Evolutionary conservation across 2,797 vertebrate genomes (phyloP), one percentile per base, ranked within the genome.

Genomic region (Fistularia commersonii): DNA sequence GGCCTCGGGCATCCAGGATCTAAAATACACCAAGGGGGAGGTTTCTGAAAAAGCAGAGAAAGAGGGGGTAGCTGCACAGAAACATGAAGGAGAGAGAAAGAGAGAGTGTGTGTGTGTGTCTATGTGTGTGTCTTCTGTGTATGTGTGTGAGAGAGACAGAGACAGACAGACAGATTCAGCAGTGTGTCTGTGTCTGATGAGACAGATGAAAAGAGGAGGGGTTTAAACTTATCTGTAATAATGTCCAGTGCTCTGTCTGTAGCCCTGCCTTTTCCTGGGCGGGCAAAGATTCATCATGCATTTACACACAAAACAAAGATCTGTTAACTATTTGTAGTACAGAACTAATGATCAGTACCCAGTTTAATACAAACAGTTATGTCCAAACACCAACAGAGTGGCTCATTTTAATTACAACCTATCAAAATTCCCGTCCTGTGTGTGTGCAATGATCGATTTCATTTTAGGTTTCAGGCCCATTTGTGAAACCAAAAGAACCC

Each of bases 191-290:
- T 55, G 61, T 71, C 72, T 76, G 72, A 79, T 84, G 74, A 81
- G 84, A 85, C 80, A 76, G 63, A 60, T 61, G 61, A 66, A 74
- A 74, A 64, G 54, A 76, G 89, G 89, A 87, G 81, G 87, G 90
- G 92, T 93, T 92, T 91, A 87, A 92, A 94, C 93, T 91, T 86
- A 95, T 95, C 93, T 93, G 92, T 93, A 93, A 94, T 90, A 93
- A 94, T 90, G 92, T 90, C 73, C 90, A 87, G 88, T 83, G 82
- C n/a, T n/a, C 87, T 86, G 83, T 88, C 81, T 87, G 85, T 81
- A 78, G 87, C 87, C 83, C 72, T 85, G 89, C 88, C 91, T 88
- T 90, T 94, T 92, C 89, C 90, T 81, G 79, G 80, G 84, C 89
- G 87, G 90, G 84, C 74, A 82, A 78, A 74, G 67, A 33, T 13